These are phyloP conservation scores for Galbula dea DNA, from an alignment of 2,113 vertebrate species.

Conservation along the genomic window DNA sequence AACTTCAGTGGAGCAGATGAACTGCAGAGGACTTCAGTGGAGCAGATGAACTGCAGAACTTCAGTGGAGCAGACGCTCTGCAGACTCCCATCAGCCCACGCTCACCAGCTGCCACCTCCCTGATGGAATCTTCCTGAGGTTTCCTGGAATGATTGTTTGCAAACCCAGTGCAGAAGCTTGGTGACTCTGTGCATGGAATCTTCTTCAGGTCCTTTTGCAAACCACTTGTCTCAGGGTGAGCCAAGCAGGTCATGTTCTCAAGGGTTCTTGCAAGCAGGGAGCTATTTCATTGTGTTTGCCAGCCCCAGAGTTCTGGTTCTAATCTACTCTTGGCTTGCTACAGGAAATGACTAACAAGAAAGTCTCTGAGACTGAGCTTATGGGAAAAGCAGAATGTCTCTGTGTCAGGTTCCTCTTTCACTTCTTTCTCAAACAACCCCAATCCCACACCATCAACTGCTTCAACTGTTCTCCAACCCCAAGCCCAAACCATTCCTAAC, in stretches of 20 bases:
- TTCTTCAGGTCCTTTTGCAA: not conserved
- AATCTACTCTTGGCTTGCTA: not conserved
- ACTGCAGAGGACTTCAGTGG: not conserved
- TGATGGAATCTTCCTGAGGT: not conserved
- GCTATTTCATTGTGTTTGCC: not conserved
- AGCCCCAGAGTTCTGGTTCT: not conserved
- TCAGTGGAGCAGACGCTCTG: not conserved
- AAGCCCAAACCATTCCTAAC: rapidly evolving
- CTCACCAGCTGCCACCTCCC: not conserved
- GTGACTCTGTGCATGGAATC: not conserved
- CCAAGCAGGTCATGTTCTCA: not conserved
- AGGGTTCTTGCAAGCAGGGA: not conserved
- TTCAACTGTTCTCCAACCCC: no score
- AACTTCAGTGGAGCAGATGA: not conserved
- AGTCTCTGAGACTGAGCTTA: not conserved
- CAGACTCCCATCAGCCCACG: not conserved
- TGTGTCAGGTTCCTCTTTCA: not conserved
- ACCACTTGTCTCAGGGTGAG: not conserved
- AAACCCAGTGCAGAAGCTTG: not conserved
- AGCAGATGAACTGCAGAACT: not conserved
- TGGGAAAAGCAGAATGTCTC: not conserved
- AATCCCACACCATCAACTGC: rapidly evolving
- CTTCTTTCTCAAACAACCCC: not conserved
- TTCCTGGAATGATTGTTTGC: not conserved
- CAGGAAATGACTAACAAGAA: conserved; percentile 25